Percentiles rank a stretch among this genome's conserved stretches.
Evolutionary conservation across 2,888 invertebrate genomes (phyloP).

Genomic region (Ectropis crepuscularia): DNA sequence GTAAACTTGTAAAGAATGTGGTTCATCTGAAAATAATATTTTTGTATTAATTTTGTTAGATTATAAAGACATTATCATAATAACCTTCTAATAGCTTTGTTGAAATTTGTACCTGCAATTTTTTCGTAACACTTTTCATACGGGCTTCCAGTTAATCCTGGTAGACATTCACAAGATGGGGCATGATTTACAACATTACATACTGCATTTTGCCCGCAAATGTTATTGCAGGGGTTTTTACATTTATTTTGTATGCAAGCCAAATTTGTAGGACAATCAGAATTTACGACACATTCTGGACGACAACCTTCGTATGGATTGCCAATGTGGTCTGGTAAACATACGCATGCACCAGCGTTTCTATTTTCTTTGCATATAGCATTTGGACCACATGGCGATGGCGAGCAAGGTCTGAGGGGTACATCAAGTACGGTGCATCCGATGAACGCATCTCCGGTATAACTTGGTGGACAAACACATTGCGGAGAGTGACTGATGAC

Average conservation of each 20-base stretch:
- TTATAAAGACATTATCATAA: neutral
- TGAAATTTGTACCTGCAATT: constrained; percentile 56
- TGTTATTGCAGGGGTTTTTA: constrained; percentile 89
- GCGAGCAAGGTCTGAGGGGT: constrained; percentile 86
- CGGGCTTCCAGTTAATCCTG: constrained; percentile 86
- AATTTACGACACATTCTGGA: constrained; percentile 90
- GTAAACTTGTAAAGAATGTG: constrained; percentile 63
- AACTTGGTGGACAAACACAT: constrained; percentile 88
- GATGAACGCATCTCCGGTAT: constrained; percentile 87
- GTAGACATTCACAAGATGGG: constrained; percentile 88
- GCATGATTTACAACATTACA: constrained; percentile 90
- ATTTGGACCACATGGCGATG: constrained; percentile 90
- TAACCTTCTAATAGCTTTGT: neutral
- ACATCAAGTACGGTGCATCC: constrained; percentile 78
- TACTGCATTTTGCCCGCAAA: constrained; percentile 89
- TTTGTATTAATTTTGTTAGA: neutral
- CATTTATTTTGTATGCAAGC: constrained; percentile 91
- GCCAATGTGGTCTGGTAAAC: constrained; percentile 88
- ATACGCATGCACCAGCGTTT: constrained; percentile 88
- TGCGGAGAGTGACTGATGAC: constrained; percentile 90
- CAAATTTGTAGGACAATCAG: constrained; percentile 88
- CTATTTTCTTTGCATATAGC: constrained; percentile 88
- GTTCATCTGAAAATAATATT: constrained; percentile 58
- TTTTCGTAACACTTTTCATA: constrained; percentile 82
- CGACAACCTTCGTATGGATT: constrained; percentile 92